Evolutionary conservation across 2,888 invertebrate genomes (phyloP).

Genomic region (Stomorhina lunata): DNA sequence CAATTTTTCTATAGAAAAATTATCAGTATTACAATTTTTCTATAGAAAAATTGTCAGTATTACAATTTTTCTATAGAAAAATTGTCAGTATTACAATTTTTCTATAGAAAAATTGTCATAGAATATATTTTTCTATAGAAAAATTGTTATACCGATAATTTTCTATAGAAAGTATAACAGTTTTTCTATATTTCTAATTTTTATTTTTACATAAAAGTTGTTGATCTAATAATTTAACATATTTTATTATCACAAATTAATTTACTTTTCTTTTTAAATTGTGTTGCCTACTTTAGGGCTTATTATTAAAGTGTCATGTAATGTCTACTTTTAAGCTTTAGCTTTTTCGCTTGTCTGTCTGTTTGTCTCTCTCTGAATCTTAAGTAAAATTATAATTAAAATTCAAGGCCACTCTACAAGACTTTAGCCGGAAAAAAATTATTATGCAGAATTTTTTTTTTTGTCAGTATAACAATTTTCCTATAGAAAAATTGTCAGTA

Average conservation of each 20-base stretch:
- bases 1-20: background rate
- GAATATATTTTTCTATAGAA: background rate
- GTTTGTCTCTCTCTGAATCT: too few relatives aligned
- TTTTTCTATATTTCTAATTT: background rate
- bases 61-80: background rate
- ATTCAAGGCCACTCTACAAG: background rate
- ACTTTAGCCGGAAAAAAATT: background rate
- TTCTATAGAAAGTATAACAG: background rate
- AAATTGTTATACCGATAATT: background rate
- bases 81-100: background rate
- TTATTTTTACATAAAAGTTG: too few relatives aligned
- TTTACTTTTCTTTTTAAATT: background rate
- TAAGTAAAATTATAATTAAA: background rate
- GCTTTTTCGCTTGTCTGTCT: background rate
- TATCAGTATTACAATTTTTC: background rate
- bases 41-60: background rate
- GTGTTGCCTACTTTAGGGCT: background rate
- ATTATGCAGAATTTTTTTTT: background rate
- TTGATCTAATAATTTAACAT: too few relatives aligned
- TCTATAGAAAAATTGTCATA: background rate
- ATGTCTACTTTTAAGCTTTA: background rate
- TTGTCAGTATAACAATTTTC: too few relatives aligned
- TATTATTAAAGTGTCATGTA: background rate
- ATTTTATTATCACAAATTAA: too few relatives aligned
- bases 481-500: too few relatives aligned